These are phyloP conservation scores for Myotis daubentonii DNA, from an alignment of 2,797 vertebrate species.

Conservation along the genomic window DNA sequence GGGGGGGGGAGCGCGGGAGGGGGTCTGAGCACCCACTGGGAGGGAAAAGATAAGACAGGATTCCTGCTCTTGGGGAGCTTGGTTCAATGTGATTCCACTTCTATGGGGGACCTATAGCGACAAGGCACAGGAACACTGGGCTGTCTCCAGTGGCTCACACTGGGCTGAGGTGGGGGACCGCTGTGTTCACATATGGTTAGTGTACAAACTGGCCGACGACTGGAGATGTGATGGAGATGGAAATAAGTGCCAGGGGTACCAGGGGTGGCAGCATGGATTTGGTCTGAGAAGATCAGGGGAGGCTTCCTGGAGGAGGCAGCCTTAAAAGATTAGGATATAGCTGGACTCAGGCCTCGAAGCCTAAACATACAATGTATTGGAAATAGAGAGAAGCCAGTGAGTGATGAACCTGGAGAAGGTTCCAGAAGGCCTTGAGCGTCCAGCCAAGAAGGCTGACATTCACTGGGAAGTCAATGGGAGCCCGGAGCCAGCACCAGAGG, in stretches of 20 bases:
- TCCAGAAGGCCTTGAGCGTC: neutral
- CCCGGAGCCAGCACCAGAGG: neutral
- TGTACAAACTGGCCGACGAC: neutral
- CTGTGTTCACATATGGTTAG: neutral
- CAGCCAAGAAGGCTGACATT: neutral
- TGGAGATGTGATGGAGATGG: neutral
- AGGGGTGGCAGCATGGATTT: neutral
- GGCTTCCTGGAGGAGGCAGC: slow-evolving; percentile 40
- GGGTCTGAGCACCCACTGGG: neutral
- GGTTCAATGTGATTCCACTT: neutral
- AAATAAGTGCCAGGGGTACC: neutral
- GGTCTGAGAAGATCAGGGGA: neutral
- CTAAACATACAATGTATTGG: neutral
- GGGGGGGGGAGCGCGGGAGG: too few species aligned
- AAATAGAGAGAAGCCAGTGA: neutral
- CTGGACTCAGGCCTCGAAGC: neutral
- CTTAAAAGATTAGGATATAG: neutral
- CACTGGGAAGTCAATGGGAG: neutral
- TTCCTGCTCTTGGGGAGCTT: neutral
- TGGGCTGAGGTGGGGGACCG: too few species aligned
- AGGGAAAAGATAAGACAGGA: neutral
- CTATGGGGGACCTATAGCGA: neutral
- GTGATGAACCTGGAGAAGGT: neutral
- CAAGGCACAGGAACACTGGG: neutral
- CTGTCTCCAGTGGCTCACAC: fast-evolving